These are phyloP conservation scores for Drosophila nasuta DNA, from an alignment of 1,140 invertebrate genomes.

Conservation along the genomic window DNA sequence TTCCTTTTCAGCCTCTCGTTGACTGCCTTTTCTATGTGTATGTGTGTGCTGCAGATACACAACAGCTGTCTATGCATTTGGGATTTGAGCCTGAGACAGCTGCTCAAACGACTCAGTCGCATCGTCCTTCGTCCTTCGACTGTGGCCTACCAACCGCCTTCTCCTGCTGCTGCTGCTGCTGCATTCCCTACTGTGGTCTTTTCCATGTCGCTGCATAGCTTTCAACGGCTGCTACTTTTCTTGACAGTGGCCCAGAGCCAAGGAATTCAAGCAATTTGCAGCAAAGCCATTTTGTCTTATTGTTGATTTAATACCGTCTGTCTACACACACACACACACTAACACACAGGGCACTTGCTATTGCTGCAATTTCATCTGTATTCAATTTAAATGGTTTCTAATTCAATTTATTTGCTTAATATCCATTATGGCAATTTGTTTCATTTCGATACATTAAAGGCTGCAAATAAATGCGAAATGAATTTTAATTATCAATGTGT, in stretches of 20 bases:
- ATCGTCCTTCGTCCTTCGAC: conserved; percentile 1
- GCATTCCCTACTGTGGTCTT: conserved; percentile 71
- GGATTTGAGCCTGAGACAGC: conserved; percentile 71
- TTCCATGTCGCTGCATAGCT: conserved; percentile 79
- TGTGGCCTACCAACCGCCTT: not conserved
- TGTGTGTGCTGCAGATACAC: conserved; percentile 38
- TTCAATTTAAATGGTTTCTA: conserved; percentile 51
- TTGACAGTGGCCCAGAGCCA: conserved; percentile 50
- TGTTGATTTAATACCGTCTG: conserved; percentile 66
- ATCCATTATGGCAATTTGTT: conserved; percentile 47
- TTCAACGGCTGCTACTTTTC: conserved; percentile 68
- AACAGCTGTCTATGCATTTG: conserved; percentile 76
- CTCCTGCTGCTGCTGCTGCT: conserved; percentile 1
- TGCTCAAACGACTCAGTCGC: conserved; percentile 52
- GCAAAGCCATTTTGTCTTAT: conserved; percentile 56
- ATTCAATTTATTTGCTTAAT: conserved; percentile 45
- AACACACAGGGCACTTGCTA: not conserved
- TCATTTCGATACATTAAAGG: conserved; percentile 38
- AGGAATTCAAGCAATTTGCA: conserved; percentile 62
- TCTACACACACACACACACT: conserved; percentile 9
- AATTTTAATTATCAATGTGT: conserved; percentile 22
- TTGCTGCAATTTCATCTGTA: conserved; percentile 35
- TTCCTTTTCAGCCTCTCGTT: conserved; percentile 8
- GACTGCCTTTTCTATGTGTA: conserved; percentile 47
- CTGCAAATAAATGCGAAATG: conserved; percentile 46